These are phyloP conservation scores for Drosophila triauraria DNA, from an alignment of 1,140 invertebrate genomes.

Conservation along the genomic window DNA sequence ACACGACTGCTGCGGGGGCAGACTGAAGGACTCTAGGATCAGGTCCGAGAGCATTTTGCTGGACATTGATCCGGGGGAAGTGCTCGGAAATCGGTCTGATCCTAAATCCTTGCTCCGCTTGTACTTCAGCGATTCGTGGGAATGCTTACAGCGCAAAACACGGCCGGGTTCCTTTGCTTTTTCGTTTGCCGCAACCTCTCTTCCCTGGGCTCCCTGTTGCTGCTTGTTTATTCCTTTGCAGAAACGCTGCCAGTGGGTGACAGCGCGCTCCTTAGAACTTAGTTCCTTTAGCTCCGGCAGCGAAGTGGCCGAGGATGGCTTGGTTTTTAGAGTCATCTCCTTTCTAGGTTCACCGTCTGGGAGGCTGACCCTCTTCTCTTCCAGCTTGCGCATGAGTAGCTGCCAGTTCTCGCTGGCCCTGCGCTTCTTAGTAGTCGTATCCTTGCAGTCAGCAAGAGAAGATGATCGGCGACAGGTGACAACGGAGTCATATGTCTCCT, in stretches of 20 bases:
- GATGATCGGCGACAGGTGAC: conserved; percentile 31
- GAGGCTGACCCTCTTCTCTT: background rate
- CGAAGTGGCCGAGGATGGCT: conserved; percentile 19
- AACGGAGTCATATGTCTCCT: conserved; percentile 57
- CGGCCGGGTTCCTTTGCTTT: conserved; percentile 6
- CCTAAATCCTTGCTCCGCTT: conserved; percentile 23
- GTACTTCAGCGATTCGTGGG: conserved; percentile 57
- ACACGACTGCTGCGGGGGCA: conserved; percentile 65
- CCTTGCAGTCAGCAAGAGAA: background rate
- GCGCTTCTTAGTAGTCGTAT: background rate
- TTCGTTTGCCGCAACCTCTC: background rate
- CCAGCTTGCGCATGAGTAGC: background rate
- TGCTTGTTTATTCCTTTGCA: too few relatives aligned
- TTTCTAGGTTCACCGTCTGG: background rate
- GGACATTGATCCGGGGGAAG: background rate
- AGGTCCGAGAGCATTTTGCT: conserved; percentile 22
- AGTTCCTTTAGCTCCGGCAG: conserved; percentile 27
- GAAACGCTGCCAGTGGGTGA: background rate
- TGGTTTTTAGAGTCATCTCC: background rate
- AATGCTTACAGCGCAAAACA: conserved; percentile 14
- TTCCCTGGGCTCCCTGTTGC: background rate
- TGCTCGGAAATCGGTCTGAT: background rate
- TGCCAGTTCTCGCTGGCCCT: background rate
- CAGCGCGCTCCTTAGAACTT: conserved; percentile 13
- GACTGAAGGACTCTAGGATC: conserved; percentile 51